Evolutionary conservation across 2,888 invertebrate species (phyloP), one percentile per base, ranked within the genome.

Genomic region (Ommatoiulus sabulosus): DNA sequence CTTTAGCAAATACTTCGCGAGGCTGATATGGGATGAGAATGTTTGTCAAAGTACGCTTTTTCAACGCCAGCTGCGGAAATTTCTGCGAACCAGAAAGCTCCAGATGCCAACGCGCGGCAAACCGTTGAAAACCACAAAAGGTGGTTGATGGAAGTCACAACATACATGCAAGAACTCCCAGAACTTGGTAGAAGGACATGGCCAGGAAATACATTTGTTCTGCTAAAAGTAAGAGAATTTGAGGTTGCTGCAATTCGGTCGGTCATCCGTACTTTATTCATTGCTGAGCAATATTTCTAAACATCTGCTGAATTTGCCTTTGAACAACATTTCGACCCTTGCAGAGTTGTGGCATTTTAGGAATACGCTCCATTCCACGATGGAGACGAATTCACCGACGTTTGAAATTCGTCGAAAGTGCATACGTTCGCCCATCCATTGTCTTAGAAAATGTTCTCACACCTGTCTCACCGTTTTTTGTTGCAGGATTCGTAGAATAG

Each of bases 401-500:
- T 80, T 35, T 0, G 80, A 24, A 80, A 35, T 80, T 80, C 12
- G 80, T 80, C 35, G 35, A 80, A 72, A 72, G 24, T 24, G 72
- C 80, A 80, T 20, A n/a, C 6, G 20, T n/a, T 63, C 20, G 63
- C 20, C 52, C 63, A 63, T 43, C 80, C 80, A 80, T 80, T 80
- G 80, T 80, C 80, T 80, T 80, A 80, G 24, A 80, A 35, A 80
- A 80, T 80, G 80, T 80, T 80, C 80, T 80, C 80, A 80, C 80
- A 80, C 80, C 80, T 80, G 80, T 80, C 80, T 80, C 35, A 12
- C 35, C 12, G 35, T 80, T 80, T 80, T 46, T 86, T 86, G 48
- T 86, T 86, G 44, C 86, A 86, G 86, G 86, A 86, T 48, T 46
- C 46, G 44, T 44, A 86, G 46, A 48, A 46, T 86, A 86, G 86